Base-by-base conservation (phyloP, 2,888 invertebrate species). In the Augiades crinisus region DNA sequence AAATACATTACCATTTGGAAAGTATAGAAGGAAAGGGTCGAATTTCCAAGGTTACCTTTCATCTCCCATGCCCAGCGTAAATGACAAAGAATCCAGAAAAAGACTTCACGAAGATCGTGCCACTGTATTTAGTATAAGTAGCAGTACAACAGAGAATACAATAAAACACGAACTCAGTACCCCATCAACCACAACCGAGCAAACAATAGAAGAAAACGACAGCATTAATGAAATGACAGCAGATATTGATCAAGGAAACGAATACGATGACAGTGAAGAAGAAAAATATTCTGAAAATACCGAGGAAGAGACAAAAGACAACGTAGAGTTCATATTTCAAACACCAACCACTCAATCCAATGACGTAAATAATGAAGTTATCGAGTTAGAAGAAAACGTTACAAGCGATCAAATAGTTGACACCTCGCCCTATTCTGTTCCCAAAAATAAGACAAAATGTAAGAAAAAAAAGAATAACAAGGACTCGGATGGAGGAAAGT, bases 371-470 rank as follows among this genome's bases (percentile, higher is more conserved):
- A 74, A 72, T 52, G 67, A 72, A 55, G 62, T 65, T 14, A 55
- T 51, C 40, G 68, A 71, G 46, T 51, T 49, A 16, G 70, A 73
- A 38, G 66, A 71, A 21, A 44, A 58, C n/a, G 37, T 53, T 55
- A 45, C 58, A 19, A 67, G 70, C 22, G 72, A 73, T 12, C 71
- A 71, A 62, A 57, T 43, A 65, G 49, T 63, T 65, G 55, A 70
- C 2, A 60, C 66, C 21, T 61, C 72, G 31, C 49, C 71, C 44
- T 51, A 71, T 50, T 55, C 74, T 5, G 57, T 58, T 2, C 54
- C 70, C n/a, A 83, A 78, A 62, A 84, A 78, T 52, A 85, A 81
- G 64, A 78, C 81, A 1, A 88, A 84, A 67, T 88, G 88, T 59
- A 84, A 82, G 66, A 88, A 86, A 67, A 87, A 82, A 67, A 82